A percentile compares a stretch with the other conserved stretches of the same genome.
These are phyloP conservation scores for Aphelenchoides besseyi DNA, from an alignment of 1,140 invertebrate species.

Conservation along the genomic window DNA sequence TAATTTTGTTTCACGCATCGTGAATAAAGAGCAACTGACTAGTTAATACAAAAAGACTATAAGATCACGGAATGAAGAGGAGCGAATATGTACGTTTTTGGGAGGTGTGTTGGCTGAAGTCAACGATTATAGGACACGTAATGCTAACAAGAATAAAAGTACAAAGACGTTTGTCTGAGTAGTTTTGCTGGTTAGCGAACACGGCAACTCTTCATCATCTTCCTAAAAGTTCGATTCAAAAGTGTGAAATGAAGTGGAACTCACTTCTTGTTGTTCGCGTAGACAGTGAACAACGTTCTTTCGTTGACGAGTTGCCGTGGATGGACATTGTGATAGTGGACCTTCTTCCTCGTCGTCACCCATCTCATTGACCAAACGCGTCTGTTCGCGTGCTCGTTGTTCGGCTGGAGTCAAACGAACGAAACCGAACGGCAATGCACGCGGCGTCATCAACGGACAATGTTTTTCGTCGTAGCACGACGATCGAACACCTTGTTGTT, in stretches of 20 bases:
- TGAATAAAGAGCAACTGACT: too few species aligned
- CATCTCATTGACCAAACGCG: neutral
- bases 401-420: conserved; percentile 7
- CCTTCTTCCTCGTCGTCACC: conserved; percentile 4
- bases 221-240: neutral
- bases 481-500: conserved; percentile 10
- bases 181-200: neutral
- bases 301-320: neutral
- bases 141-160: neutral
- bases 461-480: conserved; percentile 16
- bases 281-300: conserved; percentile 11
- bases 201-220: neutral
- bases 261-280: neutral
- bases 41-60: too few species aligned
- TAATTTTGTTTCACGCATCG: too few species aligned
- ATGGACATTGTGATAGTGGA: conserved; percentile 7
- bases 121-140: too few species aligned
- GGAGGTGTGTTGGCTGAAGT: too few species aligned
- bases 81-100: too few species aligned
- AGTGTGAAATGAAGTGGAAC: neutral
- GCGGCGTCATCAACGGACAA: conserved; percentile 12
- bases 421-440: conserved; percentile 7
- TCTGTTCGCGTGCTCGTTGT: neutral
- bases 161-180: neutral
- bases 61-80: too few species aligned